phyloP scores from a whole-genome alignment of 2,888 invertebrate species.

The Phengaris alcon region DNA sequence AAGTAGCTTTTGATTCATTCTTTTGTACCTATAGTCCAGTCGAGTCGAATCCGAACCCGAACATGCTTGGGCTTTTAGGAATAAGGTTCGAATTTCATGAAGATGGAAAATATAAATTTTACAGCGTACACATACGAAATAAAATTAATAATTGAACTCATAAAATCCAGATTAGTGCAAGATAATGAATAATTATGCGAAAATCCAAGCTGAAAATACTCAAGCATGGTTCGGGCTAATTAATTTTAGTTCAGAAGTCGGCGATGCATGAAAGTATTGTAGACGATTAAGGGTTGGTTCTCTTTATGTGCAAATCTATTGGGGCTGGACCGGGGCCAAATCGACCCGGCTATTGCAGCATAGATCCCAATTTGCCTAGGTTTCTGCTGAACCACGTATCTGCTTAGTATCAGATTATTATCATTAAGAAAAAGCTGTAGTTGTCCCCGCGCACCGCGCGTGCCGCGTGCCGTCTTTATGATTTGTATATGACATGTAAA shows the following conservation, averaged over 20 bases:
- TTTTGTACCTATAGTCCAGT: neutral
- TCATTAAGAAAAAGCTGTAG: neutral
- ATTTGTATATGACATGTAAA: too few relatives aligned
- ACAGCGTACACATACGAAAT: too few relatives aligned
- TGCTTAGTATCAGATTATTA: slow-evolving; percentile 16
- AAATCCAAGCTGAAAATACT: neutral
- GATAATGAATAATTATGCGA: neutral
- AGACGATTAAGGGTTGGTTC: slow-evolving; percentile 39
- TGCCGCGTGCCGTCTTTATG: too few relatives aligned
- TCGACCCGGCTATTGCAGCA: slow-evolving; percentile 52
- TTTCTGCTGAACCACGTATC: slow-evolving; percentile 35
- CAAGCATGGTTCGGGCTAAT: slow-evolving; percentile 23
- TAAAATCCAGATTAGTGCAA: neutral
- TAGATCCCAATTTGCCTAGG: slow-evolving; percentile 55
- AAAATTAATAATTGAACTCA: too few relatives aligned
- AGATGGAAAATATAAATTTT: too few relatives aligned
- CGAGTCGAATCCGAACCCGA: too few relatives aligned
- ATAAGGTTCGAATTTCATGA: too few relatives aligned
- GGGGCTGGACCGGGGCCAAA: slow-evolving; percentile 57
- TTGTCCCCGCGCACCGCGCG: too few relatives aligned
- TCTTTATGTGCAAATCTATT: slow-evolving; percentile 56
- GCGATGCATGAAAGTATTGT: slow-evolving; percentile 32
- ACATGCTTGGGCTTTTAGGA: too few relatives aligned
- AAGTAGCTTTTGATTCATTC: neutral
- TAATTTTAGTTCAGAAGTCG: slow-evolving; percentile 29